Conservation (phyloP, 2,113 vertebrate species). For the Gobius niger region DNA sequence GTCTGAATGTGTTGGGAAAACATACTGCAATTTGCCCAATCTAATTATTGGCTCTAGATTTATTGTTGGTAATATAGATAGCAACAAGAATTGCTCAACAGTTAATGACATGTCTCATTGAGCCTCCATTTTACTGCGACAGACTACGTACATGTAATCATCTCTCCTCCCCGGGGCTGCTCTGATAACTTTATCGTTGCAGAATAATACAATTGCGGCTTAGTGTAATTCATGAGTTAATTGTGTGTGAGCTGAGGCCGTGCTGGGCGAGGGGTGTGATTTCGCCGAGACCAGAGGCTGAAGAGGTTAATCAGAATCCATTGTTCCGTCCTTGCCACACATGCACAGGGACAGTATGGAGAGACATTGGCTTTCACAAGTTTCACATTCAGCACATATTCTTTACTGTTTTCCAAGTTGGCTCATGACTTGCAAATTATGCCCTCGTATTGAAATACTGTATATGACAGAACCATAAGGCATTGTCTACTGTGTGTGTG, state of each 20-base stretch:
- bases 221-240: conserved; percentile 10
- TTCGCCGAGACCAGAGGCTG: neutral
- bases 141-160: conserved; percentile 1
- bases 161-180: neutral
- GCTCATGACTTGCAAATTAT: neutral
- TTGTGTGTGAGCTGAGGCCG: conserved; percentile 1
- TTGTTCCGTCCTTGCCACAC: conserved; percentile 1
- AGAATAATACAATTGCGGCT: neutral
- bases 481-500: neutral
- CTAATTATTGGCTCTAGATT: neutral
- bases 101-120: neutral
- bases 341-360: neutral
- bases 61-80: neutral
- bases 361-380: neutral
- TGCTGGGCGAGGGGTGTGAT: neutral
- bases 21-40: neutral
- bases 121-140: neutral
- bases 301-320: conserved; percentile 8
- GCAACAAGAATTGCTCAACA: neutral
- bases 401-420: neutral
- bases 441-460: neutral
- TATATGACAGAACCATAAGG: neutral
- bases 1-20: no score
- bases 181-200: conserved; percentile 3
- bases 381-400: neutral